A percentile compares a stretch with the other conserved stretches of the same genome.
Conservation (phyloP, 2,888 invertebrate genomes). For the Notodonta ziczac region DNA sequence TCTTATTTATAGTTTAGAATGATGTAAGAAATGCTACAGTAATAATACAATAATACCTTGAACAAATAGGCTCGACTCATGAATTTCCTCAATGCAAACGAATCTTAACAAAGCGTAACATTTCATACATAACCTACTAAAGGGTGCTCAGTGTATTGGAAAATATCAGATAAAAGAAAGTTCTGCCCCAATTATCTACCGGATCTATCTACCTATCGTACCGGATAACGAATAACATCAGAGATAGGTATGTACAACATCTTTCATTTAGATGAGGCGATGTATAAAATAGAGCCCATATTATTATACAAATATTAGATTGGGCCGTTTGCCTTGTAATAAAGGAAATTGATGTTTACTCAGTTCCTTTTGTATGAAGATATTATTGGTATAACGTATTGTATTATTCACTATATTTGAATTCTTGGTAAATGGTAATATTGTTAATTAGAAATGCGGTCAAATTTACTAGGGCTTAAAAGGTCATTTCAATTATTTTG, state of each 20-base stretch:
- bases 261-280: constrained; percentile 1
- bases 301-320: constrained; percentile 3
- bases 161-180: constrained; percentile 3
- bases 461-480: background rate
- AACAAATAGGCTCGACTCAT: background rate
- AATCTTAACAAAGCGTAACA: constrained; percentile 1
- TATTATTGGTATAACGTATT: background rate
- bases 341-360: constrained; percentile 7
- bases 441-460: background rate
- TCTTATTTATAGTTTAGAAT: too few species aligned
- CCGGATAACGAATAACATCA: background rate
- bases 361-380: background rate
- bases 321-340: constrained; percentile 1
- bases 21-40: background rate
- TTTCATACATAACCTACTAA: constrained; percentile 1
- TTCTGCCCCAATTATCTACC: constrained; percentile 2
- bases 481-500: too few species aligned
- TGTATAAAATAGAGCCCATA: background rate
- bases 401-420: background rate
- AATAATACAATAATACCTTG: background rate
- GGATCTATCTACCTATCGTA: background rate
- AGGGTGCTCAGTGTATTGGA: constrained; percentile 3
- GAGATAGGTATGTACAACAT: background rate
- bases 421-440: background rate
- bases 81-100: background rate